phyloP scores from a whole-genome alignment of 2,797 vertebrate species.

The Neosilurus mollespiculum region DNA sequence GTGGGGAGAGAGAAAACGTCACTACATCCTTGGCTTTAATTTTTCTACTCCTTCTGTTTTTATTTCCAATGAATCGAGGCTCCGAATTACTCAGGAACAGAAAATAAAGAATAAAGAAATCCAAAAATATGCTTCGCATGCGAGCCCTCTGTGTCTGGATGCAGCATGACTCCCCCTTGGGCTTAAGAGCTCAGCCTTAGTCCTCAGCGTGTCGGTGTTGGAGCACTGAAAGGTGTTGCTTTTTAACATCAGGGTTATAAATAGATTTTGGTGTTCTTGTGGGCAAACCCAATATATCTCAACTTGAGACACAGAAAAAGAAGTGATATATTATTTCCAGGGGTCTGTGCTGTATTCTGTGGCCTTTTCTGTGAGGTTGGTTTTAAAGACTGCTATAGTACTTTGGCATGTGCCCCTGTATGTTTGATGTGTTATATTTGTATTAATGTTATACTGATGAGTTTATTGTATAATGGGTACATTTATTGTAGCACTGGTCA shows the following conservation, averaged over 20 bases:
- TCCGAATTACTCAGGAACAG: constrained; percentile 18
- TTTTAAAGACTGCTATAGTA: background rate
- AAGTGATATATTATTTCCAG: constrained; percentile 4
- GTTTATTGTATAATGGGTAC: background rate
- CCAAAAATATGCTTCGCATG: constrained; percentile 51
- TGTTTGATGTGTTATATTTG: background rate
- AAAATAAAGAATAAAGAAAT: constrained; percentile 49
- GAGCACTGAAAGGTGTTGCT: constrained; percentile 55
- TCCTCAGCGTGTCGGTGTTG: constrained; percentile 54
- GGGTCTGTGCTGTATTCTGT: constrained; percentile 6
- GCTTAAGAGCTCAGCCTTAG: constrained; percentile 60
- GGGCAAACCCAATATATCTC: constrained; percentile 36
- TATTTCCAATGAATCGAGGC: constrained; percentile 16
- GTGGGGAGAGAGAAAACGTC: background rate
- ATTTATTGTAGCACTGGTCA: background rate
- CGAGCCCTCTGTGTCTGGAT: constrained; percentile 41
- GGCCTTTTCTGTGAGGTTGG: constrained; percentile 11
- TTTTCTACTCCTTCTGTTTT: constrained; percentile 14
- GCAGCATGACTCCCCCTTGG: constrained; percentile 36
- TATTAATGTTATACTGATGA: background rate
- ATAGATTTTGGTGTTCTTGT: constrained; percentile 48
- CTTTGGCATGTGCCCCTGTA: background rate
- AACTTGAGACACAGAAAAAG: constrained; percentile 21
- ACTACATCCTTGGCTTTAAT: constrained; percentile 11
- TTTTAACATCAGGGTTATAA: constrained; percentile 55